phyloP scores from a whole-genome alignment of 2,113 vertebrate species.

The Lagenorhynchus albirostris region DNA sequence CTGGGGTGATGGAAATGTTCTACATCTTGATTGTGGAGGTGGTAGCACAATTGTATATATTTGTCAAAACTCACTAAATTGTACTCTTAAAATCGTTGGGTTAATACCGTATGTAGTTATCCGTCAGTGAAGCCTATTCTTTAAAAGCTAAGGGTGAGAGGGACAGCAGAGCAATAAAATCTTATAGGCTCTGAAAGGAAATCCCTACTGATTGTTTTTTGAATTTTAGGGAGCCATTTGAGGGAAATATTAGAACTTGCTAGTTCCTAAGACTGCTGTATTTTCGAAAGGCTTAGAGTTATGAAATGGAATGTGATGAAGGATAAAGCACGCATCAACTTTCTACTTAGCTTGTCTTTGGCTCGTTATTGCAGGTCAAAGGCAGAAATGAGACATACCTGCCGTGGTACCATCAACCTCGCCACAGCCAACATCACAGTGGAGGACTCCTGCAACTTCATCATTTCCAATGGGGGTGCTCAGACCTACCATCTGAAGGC shows the following conservation, averaged over 20 bases:
- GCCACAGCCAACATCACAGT: conserved; percentile 96
- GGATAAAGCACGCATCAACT: background rate
- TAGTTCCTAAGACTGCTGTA: background rate
- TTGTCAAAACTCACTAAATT: background rate
- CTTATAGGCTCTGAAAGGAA: background rate
- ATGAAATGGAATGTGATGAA: background rate
- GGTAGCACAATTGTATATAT: background rate
- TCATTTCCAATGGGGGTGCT: conserved; percentile 96
- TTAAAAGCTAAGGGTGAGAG: background rate
- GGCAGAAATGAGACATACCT: conserved; percentile 98
- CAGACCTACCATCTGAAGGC: conserved; percentile 98
- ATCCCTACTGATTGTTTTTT: background rate
- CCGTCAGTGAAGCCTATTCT: background rate
- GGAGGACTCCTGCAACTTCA: conserved; percentile 97
- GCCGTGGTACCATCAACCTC: conserved; percentile 96
- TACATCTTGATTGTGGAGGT: background rate
- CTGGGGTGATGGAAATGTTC: background rate
- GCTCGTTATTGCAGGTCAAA: conserved; percentile 84
- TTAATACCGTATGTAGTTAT: background rate
- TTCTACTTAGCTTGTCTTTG: background rate
- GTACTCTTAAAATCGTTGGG: background rate
- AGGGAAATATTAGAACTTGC: background rate
- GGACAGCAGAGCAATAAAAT: background rate
- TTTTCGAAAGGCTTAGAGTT: background rate
- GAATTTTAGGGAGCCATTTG: background rate